These are phyloP conservation scores for Drosophila eugracilis DNA, from an alignment of 1,140 invertebrate genomes.

Conservation along the genomic window DNA sequence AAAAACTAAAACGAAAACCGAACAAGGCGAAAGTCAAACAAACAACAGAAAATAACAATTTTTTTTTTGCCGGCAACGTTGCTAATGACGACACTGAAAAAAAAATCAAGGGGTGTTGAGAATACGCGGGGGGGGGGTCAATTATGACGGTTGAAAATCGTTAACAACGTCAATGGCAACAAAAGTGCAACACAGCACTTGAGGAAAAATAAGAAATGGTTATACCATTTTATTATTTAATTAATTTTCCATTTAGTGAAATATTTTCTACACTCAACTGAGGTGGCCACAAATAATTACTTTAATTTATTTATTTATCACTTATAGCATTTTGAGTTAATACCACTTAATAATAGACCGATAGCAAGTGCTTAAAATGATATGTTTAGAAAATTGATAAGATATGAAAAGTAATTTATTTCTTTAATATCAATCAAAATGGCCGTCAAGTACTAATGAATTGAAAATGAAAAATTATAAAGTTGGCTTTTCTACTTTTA, in stretches of 20 bases:
- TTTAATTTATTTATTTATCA: slow-evolving; percentile 41
- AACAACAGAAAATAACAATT: slow-evolving; percentile 65
- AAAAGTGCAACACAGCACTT: slow-evolving; percentile 37
- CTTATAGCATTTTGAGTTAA: slow-evolving; percentile 36
- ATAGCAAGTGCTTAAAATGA: slow-evolving; percentile 14
- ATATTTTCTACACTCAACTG: background rate
- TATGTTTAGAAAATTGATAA: slow-evolving; percentile 30
- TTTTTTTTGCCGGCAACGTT: slow-evolving; percentile 49
- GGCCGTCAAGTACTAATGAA: background rate
- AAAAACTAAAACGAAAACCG: slow-evolving; percentile 41
- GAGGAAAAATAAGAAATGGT: background rate
- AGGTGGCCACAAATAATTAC: background rate
- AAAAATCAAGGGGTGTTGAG: slow-evolving; percentile 1
- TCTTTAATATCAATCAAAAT: background rate
- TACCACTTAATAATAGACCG: slow-evolving; percentile 23
- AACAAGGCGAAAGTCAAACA: slow-evolving; percentile 64
- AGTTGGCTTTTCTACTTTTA: background rate
- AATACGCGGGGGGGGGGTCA: too few relatives aligned
- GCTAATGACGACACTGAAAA: slow-evolving; percentile 69
- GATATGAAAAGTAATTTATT: slow-evolving; percentile 35
- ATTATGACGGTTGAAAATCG: slow-evolving; percentile 75
- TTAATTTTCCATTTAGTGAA: background rate
- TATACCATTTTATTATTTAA: background rate
- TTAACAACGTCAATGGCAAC: slow-evolving; percentile 69
- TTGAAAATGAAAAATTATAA: background rate